A percentile compares a stretch with the other conserved stretches of the same genome.
These are phyloP conservation scores for Cecidostiba fungosa DNA, from an alignment of 2,888 invertebrate species.

Conservation along the genomic window DNA sequence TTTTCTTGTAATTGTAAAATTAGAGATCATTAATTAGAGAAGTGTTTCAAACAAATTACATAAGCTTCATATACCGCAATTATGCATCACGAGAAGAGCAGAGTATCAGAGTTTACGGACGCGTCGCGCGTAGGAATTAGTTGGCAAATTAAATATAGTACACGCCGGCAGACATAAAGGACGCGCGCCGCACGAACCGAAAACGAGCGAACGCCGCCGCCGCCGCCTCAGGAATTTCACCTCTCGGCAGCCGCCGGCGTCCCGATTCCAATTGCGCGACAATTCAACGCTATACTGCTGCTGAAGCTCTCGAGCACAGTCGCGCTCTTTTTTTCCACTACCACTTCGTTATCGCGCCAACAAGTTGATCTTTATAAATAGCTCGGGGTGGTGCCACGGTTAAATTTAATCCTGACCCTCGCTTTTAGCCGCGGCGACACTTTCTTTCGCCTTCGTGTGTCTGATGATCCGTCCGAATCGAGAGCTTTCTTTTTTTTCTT, in stretches of 20 bases:
- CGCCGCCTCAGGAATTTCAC: conserved; percentile 68
- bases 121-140: conserved; percentile 55
- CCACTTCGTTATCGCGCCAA: conserved; percentile 78
- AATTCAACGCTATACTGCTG: conserved; percentile 73
- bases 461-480: conserved; percentile 17
- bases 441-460: conserved; percentile 43
- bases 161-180: conserved; percentile 61
- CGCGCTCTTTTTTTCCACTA: conserved; percentile 59
- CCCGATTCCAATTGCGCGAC: conserved; percentile 66
- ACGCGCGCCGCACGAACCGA: conserved; percentile 59
- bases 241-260: conserved; percentile 67
- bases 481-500: conserved; percentile 45
- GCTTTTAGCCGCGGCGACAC: conserved; percentile 66
- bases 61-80: conserved; percentile 30
- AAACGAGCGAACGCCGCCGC: conserved; percentile 61
- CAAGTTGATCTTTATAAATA: conserved; percentile 79
- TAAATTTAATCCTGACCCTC: conserved; percentile 79
- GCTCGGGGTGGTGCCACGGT: conserved; percentile 76
- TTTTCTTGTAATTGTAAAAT: too few species aligned
- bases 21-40: too few species aligned
- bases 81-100: neutral
- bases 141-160: conserved; percentile 63
- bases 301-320: conserved; percentile 61
- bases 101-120: neutral
- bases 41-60: conserved; percentile 56